Percentiles rank a stretch among this genome's conserved stretches.
Evolutionary conservation across 2,113 vertebrate species (phyloP).

Genomic region (Tetraodon nigroviridis): DNA sequence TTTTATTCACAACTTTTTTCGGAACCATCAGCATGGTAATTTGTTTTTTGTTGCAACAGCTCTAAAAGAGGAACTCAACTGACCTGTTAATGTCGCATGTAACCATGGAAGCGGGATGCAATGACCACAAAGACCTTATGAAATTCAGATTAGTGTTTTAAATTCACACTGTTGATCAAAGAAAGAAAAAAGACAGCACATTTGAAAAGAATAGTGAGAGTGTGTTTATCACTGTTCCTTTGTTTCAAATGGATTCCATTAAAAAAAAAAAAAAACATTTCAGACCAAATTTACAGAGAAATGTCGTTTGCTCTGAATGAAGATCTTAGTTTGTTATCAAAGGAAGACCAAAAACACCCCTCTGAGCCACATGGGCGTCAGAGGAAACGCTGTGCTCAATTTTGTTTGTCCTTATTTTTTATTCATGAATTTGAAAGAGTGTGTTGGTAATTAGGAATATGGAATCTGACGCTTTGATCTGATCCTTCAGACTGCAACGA

Average conservation of each 20-base stretch:
- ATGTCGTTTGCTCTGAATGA: not conserved
- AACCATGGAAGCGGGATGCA: slow-evolving; percentile 18
- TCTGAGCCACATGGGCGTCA: not conserved
- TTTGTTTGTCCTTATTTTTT: slow-evolving; percentile 3
- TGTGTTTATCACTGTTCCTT: too few relatives aligned
- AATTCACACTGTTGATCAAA: slow-evolving; percentile 8
- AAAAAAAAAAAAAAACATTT: too few relatives aligned
- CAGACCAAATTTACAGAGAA: too few relatives aligned
- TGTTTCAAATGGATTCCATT: not conserved
- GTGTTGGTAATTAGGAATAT: not conserved
- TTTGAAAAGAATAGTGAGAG: not conserved
- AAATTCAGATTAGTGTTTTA: slow-evolving; percentile 50
- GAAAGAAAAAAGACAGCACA: slow-evolving; percentile 30
- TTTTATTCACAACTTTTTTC: too few relatives aligned
- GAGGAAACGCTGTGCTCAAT: not conserved
- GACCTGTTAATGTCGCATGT: not conserved
- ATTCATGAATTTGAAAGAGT: not conserved
- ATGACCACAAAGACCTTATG: slow-evolving; percentile 17
- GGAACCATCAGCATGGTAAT: too few relatives aligned
- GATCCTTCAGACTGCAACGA: slow-evolving; percentile 70
- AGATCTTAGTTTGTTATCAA: not conserved
- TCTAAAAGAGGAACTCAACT: too few relatives aligned
- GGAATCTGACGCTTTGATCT: not conserved
- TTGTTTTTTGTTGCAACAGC: too few relatives aligned
- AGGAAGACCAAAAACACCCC: not conserved